A percentile compares a stretch with the other conserved stretches of the same genome.
Evolutionary conservation across 2,113 vertebrate genomes (phyloP).

Genomic region (Acrocephalus kingi): DNA sequence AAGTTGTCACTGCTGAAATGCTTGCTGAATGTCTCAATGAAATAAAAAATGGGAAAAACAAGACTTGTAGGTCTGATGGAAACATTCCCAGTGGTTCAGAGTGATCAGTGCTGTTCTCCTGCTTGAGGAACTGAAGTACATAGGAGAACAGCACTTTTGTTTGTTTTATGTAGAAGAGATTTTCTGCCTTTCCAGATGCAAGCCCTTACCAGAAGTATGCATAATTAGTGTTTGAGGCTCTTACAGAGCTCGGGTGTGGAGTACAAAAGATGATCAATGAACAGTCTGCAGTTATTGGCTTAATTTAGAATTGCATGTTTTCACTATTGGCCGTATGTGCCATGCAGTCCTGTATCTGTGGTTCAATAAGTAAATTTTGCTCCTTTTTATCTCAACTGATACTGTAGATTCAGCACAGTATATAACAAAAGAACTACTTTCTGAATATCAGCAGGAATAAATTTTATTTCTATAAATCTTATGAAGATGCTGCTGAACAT

Average conservation of each 20-base stretch:
- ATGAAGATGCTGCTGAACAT: not conserved
- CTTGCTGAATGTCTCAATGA: not conserved
- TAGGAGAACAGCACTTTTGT: not conserved
- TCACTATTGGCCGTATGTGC: accelerated
- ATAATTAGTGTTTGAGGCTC: not conserved
- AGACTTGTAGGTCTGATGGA: not conserved
- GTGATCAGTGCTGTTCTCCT: not conserved
- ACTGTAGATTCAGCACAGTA: not conserved
- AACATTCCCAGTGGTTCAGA: not conserved
- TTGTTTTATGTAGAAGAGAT: not conserved
- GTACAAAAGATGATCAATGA: not conserved
- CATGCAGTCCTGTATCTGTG: not conserved
- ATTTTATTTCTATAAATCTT: not conserved
- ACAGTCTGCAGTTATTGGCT: not conserved
- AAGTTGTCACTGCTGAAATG: not conserved
- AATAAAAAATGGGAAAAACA: not conserved
- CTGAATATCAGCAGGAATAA: not conserved
- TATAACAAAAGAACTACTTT: not conserved
- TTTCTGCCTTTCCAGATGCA: not conserved
- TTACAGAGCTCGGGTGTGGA: not conserved
- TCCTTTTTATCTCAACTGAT: not conserved
- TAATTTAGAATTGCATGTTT: not conserved
- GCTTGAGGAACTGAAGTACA: not conserved
- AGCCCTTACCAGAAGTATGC: not conserved
- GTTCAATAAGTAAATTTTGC: not conserved